Evolutionary conservation across 2,113 vertebrate species (phyloP), one percentile per base, ranked within the genome.

Genomic region (Macquaria australasica): DNA sequence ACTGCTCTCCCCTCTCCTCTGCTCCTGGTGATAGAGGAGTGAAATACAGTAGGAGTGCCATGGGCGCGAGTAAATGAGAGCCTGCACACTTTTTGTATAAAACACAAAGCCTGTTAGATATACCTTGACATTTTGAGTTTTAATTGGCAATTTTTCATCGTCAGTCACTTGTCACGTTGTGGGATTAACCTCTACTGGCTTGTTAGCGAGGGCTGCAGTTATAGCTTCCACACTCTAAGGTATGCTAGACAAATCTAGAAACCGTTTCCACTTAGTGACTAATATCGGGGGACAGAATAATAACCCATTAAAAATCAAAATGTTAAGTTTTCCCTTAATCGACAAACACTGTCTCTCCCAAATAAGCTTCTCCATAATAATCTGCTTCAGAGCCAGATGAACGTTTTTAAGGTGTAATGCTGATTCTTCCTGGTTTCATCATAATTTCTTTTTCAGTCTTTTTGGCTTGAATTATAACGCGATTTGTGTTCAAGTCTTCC

Each of bases 141-240:
- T 89, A 91, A 90, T 89, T 86, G 85, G 56, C 55, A 48, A 73
- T 89, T 90, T 86, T 53, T 85, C 79, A 82, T 75, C 73, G 82
- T 91, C 60, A 75, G 50, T 81, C 79, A 75, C 48, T 71, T 79
- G 73, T 86, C 86, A 84, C 79, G 6, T n/a, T 18, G 25, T 16
- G n/a, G 53, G 71, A 80, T 80, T 53, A 82, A 68, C 77, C 76
- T 77, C 69, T n/a, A 15, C 50, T 37, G 34, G 73, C 76, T 89
- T 77, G 79, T 87, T 73, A 89, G 87, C 69, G 7, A 48, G 20
- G 39, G 55, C 55, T 48, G 59, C 59, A 51, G 51, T 56, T 70
- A 8, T 11, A 3, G 37, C 67, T 60, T 43, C 41, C 60, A 45
- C 6, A 25, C 81, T 60, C 59, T 6, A n/a, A 45, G 8, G 62